Evolutionary conservation across 1,140 invertebrate species (phyloP), one percentile per base, ranked within the genome.

Genomic region (Bicyclus anynana): DNA sequence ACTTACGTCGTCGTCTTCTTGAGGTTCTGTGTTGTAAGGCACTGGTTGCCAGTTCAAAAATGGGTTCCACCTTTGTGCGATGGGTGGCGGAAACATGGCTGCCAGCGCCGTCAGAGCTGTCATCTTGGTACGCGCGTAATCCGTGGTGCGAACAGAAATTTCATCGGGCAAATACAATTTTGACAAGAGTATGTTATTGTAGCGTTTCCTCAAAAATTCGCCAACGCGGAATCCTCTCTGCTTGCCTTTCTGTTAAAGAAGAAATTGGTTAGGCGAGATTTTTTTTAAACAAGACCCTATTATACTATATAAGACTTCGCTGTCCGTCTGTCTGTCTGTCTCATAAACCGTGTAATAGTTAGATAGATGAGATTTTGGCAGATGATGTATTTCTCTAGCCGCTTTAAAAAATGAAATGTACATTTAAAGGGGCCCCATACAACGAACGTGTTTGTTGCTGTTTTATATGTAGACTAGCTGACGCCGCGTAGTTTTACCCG

Each of bases 41-140:
- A 92, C 84, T 0, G 91, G 91, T 69, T 92, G 91, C 91, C 91
- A 92, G 33, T 87, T 78, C 14, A 92, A 59, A 17, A 62, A 10
- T 9, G 85, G 63, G 55, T 90, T 84, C 91, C 91, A 92, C 23
- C 59, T 63, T 56, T 91, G 90, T 0, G 58, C 29, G 0, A 62
- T 49, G 13, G 67, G 47, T 1, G 92, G 91, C 38, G 90, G 90
- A 65, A 89, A 92, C 47, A 93, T 60, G 1, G 87, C 91, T 0
- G 91, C 89, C 13, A 93, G 63, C 2, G 90, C 90, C 1, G 91
- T 75, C 21, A 91, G 74, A 0, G 85, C 87, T 2, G 89, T 91
- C 91, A 91, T 92, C 74, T 92, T 91, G 0, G 92, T 92, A 23
- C 93, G 89, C n/a, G 90, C 84, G 29, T 89, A 89, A 47, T 91